Conservation (phyloP, 2,888 invertebrate species). For the Sinotaia quadrata region DNA sequence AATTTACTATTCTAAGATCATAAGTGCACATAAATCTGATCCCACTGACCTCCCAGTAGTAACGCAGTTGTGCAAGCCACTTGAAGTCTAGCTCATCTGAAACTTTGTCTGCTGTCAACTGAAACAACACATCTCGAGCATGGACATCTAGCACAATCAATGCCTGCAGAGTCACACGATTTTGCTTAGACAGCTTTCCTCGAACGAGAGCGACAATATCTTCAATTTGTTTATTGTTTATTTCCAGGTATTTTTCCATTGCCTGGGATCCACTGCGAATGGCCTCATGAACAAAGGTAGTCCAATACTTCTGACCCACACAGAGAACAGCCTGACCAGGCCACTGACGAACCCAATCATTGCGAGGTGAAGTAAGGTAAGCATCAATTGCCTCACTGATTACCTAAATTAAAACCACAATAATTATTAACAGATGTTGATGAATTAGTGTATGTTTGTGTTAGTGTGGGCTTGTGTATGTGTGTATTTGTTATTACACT, state of each 20-base stretch:
- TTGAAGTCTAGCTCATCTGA: constrained; percentile 72
- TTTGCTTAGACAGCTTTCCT: constrained; percentile 73
- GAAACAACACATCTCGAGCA: constrained; percentile 71
- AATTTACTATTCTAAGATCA: too few species aligned
- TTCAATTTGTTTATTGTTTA: constrained; percentile 84
- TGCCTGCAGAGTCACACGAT: constrained; percentile 72
- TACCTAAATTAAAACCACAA: too few species aligned
- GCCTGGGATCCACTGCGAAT: constrained; percentile 59
- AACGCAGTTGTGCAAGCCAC: constrained; percentile 73
- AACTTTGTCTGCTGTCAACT: constrained; percentile 63
- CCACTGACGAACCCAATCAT: constrained; percentile 73
- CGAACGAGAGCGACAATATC: constrained; percentile 87
- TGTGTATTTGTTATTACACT: too few species aligned
- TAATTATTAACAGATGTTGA: too few species aligned
- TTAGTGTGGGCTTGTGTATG: too few species aligned
- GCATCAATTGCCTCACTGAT: constrained; percentile 81
- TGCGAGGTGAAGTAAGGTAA: constrained; percentile 77
- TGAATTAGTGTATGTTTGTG: too few species aligned
- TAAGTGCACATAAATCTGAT: neutral
- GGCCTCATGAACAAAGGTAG: constrained; percentile 69
- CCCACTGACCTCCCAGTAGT: constrained; percentile 73
- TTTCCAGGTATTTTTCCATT: constrained; percentile 79
- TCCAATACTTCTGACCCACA: constrained; percentile 72
- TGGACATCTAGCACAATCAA: constrained; percentile 83
- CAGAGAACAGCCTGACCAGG: constrained; percentile 74